Base-by-base conservation (phyloP, 2,888 invertebrate genomes). In the Limnephilus auricula region DNA sequence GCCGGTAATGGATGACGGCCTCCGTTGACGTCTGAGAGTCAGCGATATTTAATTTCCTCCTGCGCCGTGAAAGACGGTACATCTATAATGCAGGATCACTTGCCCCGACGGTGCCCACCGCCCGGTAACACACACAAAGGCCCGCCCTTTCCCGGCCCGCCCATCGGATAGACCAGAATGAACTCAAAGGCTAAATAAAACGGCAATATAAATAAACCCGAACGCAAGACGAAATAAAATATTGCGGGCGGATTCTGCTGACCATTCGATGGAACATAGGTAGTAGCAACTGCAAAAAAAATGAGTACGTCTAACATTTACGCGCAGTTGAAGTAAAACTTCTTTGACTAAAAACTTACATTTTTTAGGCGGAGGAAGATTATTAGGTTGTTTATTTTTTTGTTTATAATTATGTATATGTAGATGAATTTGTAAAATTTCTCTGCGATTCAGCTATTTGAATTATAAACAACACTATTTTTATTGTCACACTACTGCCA, bases 61-160 rank as follows among this genome's bases (percentile, higher is more conserved):
- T 6, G 25, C 87, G 65, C n/a, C n/a, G 25, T 45, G n/a, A 89
- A 83, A 79, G 90, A 90, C 91, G 82, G 34, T 91, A 30, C 79
- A 92, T 92, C 92, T 92, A 92, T 92, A 92, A 92, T 92, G 90
- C 89, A 92, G 90, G 90, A 92, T 92, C 91, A 89, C 88, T 92
- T 90, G 83, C 79, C 37, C 65, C n/a, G 92, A 86, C 65, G 65
- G 65, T 65, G 18, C 65, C n/a, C n/a, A n/a, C n/a, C n/a, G n/a
- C n/a, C 65, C 65, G 90, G 85, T 85, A 92, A 82, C 13, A 40
- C n/a, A 87, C 87, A 87, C 87, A 87, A 65, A 87, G 78, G 25
- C 50, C 34, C 18, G 18, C 87, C 65, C 6, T n/a, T 5, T 65
- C 34, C 30, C n/a, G 89, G 50, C 84, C 89, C 37, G 78, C 78